A percentile compares a stretch with the other conserved stretches of the same genome.
Conservation (phyloP, 2,888 invertebrate genomes). For the Parthenolecanium corni region DNA sequence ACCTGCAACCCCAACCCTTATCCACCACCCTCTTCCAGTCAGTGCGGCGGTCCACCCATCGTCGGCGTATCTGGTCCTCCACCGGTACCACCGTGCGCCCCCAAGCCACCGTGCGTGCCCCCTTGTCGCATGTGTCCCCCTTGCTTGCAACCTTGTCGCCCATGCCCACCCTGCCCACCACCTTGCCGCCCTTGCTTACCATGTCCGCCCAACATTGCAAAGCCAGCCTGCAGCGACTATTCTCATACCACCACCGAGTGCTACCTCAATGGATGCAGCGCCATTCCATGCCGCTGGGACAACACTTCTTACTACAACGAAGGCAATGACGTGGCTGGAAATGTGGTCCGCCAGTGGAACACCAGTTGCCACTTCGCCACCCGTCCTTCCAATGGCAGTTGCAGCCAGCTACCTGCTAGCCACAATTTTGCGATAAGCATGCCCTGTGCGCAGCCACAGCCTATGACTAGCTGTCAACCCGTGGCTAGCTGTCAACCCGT, state of each 20-base stretch:
- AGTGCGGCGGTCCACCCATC: not conserved
- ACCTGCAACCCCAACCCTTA: not conserved
- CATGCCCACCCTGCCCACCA: slow-evolving; percentile 5
- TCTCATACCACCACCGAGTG: slow-evolving; percentile 23
- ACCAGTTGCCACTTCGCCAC: slow-evolving; percentile 13
- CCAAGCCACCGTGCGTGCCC: too few relatives aligned
- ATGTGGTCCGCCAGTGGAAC: slow-evolving; percentile 16
- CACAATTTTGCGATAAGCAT: not conserved
- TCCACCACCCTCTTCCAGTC: not conserved
- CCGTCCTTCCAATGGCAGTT: not conserved
- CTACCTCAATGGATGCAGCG: slow-evolving; percentile 18
- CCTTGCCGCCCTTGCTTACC: not conserved
- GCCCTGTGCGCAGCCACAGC: not conserved
- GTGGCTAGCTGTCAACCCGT: too few relatives aligned
- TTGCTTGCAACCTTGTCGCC: not conserved
- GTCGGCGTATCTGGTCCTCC: not conserved
- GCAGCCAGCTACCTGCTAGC: not conserved
- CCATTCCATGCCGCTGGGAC: slow-evolving; percentile 12
- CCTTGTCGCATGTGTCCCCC: not conserved
- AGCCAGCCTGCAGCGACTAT: slow-evolving; percentile 1
- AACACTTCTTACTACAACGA: slow-evolving; percentile 25
- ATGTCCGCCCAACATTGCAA: not conserved
- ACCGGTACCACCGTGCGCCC: not conserved
- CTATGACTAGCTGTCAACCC: too few relatives aligned
- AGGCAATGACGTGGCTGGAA: slow-evolving; percentile 21